These are phyloP conservation scores for Zhengitettix transpicula DNA, from an alignment of 2,888 invertebrate genomes.

Conservation along the genomic window DNA sequence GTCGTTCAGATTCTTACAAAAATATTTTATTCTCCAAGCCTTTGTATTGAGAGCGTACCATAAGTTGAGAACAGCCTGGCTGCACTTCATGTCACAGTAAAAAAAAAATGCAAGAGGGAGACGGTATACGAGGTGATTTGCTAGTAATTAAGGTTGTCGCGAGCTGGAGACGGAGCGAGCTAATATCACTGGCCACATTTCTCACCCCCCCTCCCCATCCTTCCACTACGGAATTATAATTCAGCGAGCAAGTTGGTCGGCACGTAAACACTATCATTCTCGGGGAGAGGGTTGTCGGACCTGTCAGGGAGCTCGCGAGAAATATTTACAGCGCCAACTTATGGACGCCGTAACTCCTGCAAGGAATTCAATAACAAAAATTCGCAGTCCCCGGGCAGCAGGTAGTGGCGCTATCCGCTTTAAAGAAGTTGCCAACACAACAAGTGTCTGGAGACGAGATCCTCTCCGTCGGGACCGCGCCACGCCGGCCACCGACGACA, in stretches of 20 bases:
- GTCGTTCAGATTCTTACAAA: too few species aligned
- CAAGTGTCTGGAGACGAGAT: not conserved
- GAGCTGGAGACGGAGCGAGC: too few species aligned
- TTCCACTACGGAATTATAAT: not conserved
- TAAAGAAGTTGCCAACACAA: not conserved
- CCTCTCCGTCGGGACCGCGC: not conserved
- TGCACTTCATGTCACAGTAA: too few species aligned
- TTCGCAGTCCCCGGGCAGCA: conserved; percentile 2
- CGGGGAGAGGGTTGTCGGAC: not conserved
- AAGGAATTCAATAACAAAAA: conserved; percentile 15
- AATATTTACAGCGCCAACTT: conserved; percentile 14
- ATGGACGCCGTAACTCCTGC: conserved; percentile 14
- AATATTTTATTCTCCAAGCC: too few species aligned
- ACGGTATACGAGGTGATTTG: too few species aligned
- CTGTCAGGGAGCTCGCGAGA: conserved; percentile 5
- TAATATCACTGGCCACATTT: too few species aligned
- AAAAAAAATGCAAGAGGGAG: too few species aligned
- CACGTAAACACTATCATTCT: conserved; percentile 12
- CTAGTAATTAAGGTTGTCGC: too few species aligned
- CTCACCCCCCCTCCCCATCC: too few species aligned
- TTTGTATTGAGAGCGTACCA: too few species aligned
- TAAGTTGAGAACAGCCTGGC: too few species aligned
- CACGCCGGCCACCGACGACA: not conserved
- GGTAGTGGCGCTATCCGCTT: not conserved
- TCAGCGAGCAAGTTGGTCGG: not conserved